A percentile compares a stretch with the other conserved stretches of the same genome.
Conservation (phyloP, 35 echinoderm and acorn worm species). For the Eucidaris tribuloides region DNA sequence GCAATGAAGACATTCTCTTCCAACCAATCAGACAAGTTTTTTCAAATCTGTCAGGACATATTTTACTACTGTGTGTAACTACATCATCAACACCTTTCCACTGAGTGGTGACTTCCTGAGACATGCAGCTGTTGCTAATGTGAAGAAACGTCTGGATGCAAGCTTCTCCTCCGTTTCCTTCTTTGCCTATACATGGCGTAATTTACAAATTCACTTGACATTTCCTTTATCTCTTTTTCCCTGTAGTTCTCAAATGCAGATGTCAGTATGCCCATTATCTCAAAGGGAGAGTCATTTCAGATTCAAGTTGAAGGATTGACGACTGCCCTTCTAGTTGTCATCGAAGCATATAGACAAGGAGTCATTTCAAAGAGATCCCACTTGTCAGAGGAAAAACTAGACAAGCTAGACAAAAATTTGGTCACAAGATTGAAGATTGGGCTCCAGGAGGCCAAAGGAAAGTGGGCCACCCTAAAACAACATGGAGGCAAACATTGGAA, state of each 20-base stretch:
- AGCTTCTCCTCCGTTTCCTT: not conserved
- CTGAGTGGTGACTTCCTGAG: conserved; percentile 27
- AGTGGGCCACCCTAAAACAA: conserved; percentile 1
- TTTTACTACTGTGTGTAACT: conserved; percentile 45
- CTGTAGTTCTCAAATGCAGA: too few species aligned
- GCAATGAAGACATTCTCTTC: conserved; percentile 37
- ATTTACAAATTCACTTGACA: too few species aligned
- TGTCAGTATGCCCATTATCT: too few species aligned
- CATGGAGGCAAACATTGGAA: conserved; percentile 40
- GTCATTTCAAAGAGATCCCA: conserved; percentile 25
- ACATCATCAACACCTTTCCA: conserved; percentile 41
- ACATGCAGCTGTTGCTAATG: conserved; percentile 43
- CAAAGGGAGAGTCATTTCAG: too few species aligned
- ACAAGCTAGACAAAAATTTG: conserved; percentile 48
- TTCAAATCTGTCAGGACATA: conserved; percentile 33
- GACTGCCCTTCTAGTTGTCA: too few species aligned
- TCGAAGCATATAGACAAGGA: too few species aligned
- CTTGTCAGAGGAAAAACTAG: conserved; percentile 54
- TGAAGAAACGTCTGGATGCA: conserved; percentile 6
- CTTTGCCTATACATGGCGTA: too few species aligned
- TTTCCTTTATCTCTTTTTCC: too few species aligned
- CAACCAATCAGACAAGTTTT: conserved; percentile 32
- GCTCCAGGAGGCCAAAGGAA: conserved; percentile 26
- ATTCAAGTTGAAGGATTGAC: too few species aligned
- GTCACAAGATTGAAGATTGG: too few species aligned